Base-by-base conservation (phyloP, 2,797 vertebrate species). In the Anableps anableps region DNA sequence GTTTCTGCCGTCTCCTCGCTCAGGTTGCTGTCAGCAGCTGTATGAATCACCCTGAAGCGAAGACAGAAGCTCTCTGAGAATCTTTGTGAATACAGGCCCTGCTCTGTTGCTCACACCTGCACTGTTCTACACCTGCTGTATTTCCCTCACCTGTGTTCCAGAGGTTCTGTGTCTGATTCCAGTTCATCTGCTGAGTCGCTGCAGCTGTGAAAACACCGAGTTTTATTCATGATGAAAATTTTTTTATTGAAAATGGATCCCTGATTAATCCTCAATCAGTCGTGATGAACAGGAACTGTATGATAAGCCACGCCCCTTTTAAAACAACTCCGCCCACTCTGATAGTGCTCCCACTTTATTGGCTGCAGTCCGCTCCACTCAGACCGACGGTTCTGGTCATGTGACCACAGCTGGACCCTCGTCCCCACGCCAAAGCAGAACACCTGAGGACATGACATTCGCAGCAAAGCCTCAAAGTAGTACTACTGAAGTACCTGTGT, bases 381-480 rank as follows among this genome's bases (percentile, higher is more conserved):
- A 72, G 19, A 51, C 53, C n/a, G 51, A 11, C 29, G n/a, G 13
- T 51, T 41, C 73, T 51, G 74, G 75, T 90, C 86, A 82, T 84
- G 68, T 86, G 82, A 87, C 81, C 6, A 4, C 41, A 21, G 83
- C 73, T 77, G 82, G 53, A 72, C 38, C 88, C 83, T 83, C 85
- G 64, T 83, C 75, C 68, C 72, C 34, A 71, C 29, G 0, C 55
- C 62, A 7, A 19, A 19, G 6, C 45, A 31, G 70, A 60, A 47
- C 48, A 73, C 51, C 86, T 82, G 81, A 51, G 36, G 34, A 38
- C 26, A 71, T 71, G 23, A 23, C 31, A 26, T 31, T 16, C 14
- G 21, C 7, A 14, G 71, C 45, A 50, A 26, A 19, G 48, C 26
- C 38, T n/a, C 38, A 55, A 8, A 55, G 34, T 53, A n/a, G 48